Base-by-base conservation (phyloP, 2,888 invertebrate species). In the Unio pictorum region DNA sequence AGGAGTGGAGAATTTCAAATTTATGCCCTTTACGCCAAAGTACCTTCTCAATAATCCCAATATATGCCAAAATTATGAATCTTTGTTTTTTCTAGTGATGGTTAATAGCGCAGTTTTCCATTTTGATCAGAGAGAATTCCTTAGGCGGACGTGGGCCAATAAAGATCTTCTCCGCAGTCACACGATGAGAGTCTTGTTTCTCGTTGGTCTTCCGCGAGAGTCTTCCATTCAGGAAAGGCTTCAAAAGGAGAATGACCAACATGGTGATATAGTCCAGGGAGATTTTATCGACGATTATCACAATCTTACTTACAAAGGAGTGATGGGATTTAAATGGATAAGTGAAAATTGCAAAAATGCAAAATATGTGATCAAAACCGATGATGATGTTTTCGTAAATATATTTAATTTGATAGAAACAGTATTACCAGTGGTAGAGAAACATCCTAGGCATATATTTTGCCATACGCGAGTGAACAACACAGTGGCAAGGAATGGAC, bases 331-430 rank as follows among this genome's bases (percentile, higher is more conserved):
- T 63, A 64, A 79, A 11, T 83, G 84, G 84, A 68, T 81, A 23
- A 75, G 72, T 34, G 72, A 79, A 61, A 74, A 79, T 69, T 84
- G 84, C 66, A 60, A 58, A 8, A 72, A 79, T 54, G 77, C 79
- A 17, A 68, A 80, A 55, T 74, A 78, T 61, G 71, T 82, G 20
- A 61, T 84, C 3, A 84, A 84, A 69, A 73, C 75, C 8, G 84
- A 84, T 45, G 84, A 84, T 61, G 83, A 84, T 61, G 73, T 82
- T 60, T 84, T 81, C 64, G 66, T 84, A 15, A 79, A 84, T 68
- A 74, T 81, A 3, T 82, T 81, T 45, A 68, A 71, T 20, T 45
- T 84, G n/a, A 34, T 78, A 26, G 65, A 74, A n/a, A 65, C 73
- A 4, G 62, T 76, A 26, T 72, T 78, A 30, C 80, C 28, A 17